Conservation (phyloP, 2,888 invertebrate species). For the Nebria brevicollis region DNA sequence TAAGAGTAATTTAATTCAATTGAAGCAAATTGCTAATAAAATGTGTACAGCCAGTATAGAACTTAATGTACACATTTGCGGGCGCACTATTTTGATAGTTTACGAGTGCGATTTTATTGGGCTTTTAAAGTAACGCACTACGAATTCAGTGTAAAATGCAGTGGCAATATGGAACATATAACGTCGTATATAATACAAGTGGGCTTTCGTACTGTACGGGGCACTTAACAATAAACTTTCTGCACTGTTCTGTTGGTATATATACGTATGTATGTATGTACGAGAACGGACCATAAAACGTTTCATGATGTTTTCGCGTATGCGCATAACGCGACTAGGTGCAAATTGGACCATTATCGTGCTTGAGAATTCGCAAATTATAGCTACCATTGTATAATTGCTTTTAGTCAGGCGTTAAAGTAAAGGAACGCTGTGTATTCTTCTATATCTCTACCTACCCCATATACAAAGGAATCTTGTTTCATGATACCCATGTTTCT, state of each 20-base stretch:
- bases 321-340: constrained; percentile 3
- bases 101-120: neutral
- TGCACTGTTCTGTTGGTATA: neutral
- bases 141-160: neutral
- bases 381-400: constrained; percentile 16
- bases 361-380: constrained; percentile 16
- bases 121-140: neutral
- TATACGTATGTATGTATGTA: no score
- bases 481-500: no score
- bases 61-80: neutral
- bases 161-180: neutral
- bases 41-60: neutral
- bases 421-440: neutral
- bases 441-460: neutral
- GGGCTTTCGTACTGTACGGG: neutral
- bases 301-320: neutral
- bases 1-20: neutral
- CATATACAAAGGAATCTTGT: neutral
- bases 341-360: constrained; percentile 21
- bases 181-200: neutral
- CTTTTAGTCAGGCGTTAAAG: constrained; percentile 14
- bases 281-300: neutral
- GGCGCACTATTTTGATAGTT: neutral
- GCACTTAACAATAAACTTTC: neutral
- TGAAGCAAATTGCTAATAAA: neutral